These are phyloP conservation scores for Camelus dromedarius DNA, from an alignment of 2,113 vertebrate genomes.

Conservation along the genomic window DNA sequence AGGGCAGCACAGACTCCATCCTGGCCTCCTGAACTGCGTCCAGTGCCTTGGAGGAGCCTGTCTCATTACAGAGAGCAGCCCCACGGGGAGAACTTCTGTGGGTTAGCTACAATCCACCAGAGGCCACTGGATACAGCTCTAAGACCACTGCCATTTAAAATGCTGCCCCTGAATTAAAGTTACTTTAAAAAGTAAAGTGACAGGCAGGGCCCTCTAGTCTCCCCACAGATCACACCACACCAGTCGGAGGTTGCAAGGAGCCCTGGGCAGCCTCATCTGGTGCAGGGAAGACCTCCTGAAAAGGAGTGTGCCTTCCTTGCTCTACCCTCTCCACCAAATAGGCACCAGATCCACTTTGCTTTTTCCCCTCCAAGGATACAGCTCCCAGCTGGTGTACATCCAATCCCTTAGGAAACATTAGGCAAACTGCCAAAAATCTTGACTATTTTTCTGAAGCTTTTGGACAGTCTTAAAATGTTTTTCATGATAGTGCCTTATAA, in stretches of 20 bases:
- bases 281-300: not conserved
- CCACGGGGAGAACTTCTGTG: not conserved
- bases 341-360: not conserved
- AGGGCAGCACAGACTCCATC: not conserved
- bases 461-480: slow-evolving; percentile 14
- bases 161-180: not conserved
- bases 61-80: not conserved
- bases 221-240: not conserved
- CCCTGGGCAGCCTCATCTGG: not conserved
- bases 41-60: not conserved
- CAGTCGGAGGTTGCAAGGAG: not conserved
- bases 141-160: not conserved
- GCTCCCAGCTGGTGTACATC: accelerated
- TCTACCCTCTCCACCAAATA: not conserved
- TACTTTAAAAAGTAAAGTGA: not conserved
- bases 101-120: not conserved
- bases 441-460: not conserved
- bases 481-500: not conserved
- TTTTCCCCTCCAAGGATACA: not conserved
- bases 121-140: not conserved
- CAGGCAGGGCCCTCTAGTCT: not conserved
- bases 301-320: not conserved
- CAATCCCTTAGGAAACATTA: not conserved
- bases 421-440: not conserved
- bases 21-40: not conserved